Evolutionary conservation across 2,888 invertebrate species (phyloP).

Genomic region (Gastrophysa polygoni): DNA sequence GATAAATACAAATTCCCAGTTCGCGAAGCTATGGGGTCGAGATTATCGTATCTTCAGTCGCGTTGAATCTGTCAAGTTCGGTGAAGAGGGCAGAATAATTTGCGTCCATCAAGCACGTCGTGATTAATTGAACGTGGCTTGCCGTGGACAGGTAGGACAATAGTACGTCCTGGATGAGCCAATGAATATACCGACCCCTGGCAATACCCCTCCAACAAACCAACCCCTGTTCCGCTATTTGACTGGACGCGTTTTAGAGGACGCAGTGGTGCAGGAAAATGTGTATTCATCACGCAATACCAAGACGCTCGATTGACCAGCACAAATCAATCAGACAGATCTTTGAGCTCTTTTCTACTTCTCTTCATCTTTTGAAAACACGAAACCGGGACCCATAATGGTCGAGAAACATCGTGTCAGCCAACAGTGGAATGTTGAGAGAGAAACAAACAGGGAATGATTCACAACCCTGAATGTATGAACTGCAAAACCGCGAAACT

Average conservation of each 20-base stretch:
- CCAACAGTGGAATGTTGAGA: too few species aligned
- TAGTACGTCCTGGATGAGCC: constrained; percentile 48
- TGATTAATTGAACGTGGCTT: constrained; percentile 54
- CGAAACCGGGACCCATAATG: too few species aligned
- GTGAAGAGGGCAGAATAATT: constrained; percentile 54
- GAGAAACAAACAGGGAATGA: too few species aligned
- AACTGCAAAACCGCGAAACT: too few species aligned
- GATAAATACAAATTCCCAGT: constrained; percentile 21
- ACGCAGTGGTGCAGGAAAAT: background rate
- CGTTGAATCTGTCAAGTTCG: constrained; percentile 45
- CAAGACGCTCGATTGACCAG: too few species aligned
- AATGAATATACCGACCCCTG: constrained; percentile 48
- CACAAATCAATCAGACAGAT: too few species aligned
- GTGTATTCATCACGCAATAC: too few species aligned
- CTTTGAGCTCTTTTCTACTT: too few species aligned
- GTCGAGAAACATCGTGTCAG: too few species aligned
- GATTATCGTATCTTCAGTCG: constrained; percentile 40
- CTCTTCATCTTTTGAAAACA: too few species aligned
- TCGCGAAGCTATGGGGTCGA: constrained; percentile 18
- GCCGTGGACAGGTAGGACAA: constrained; percentile 56
- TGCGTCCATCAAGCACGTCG: constrained; percentile 53
- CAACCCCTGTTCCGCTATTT: background rate
- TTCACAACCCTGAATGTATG: too few species aligned
- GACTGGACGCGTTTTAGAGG: background rate
- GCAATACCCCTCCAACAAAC: background rate